Conservation (phyloP, 2,888 invertebrate species). For the Bombylius discolor region DNA sequence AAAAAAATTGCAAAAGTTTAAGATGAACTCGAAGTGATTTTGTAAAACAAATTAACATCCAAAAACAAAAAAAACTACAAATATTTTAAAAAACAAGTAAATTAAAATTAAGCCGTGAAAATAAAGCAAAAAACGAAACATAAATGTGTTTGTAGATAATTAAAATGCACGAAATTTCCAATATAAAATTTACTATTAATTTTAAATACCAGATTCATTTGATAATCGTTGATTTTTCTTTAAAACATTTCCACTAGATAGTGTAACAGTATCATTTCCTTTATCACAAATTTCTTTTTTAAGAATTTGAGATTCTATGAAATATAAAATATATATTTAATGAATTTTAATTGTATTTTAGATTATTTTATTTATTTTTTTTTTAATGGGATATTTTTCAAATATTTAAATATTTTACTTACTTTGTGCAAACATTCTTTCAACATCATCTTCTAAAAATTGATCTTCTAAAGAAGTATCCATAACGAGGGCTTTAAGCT, state of each 20-base stretch:
- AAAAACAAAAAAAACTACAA: background rate
- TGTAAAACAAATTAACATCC: background rate
- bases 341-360: no score
- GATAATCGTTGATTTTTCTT: slow-evolving; percentile 30
- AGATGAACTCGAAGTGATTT: background rate
- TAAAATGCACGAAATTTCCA: background rate
- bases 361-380: background rate
- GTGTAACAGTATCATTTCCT: background rate
- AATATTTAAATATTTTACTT: slow-evolving; percentile 17
- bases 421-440: slow-evolving; percentile 27
- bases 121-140: no score
- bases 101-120: no score
- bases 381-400: background rate
- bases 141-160: background rate
- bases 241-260: background rate
- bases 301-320: slow-evolving; percentile 2
- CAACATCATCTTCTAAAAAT: slow-evolving; percentile 26
- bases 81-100: background rate
- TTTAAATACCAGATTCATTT: slow-evolving; percentile 34
- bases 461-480: slow-evolving; percentile 31
- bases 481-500: slow-evolving; percentile 48
- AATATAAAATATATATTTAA: background rate
- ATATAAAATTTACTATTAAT: background rate
- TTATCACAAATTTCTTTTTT: background rate
- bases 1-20: no score